These are phyloP conservation scores for Synanthedon tipuliformis DNA, from an alignment of 2,888 invertebrate species.

Conservation along the genomic window DNA sequence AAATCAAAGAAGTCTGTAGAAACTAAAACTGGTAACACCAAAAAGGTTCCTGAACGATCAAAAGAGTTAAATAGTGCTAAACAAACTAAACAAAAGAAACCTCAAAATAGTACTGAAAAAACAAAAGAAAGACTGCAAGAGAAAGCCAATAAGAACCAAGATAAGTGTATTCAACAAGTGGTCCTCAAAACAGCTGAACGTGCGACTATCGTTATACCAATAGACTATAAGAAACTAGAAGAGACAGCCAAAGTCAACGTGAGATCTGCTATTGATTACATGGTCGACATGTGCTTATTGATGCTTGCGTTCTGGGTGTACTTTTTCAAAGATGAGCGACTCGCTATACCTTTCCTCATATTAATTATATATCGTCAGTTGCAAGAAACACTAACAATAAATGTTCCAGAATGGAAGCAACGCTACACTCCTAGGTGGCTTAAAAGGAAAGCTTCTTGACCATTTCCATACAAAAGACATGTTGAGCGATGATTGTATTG, in stretches of 20 bases:
- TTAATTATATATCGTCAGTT: conserved; percentile 83
- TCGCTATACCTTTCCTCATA: conserved; percentile 82
- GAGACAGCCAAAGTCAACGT: conserved; percentile 76
- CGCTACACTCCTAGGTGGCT: conserved; percentile 51
- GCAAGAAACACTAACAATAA: conserved; percentile 72
- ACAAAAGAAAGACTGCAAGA: conserved; percentile 11
- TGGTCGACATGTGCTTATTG: conserved; percentile 80
- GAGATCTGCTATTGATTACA: conserved; percentile 76
- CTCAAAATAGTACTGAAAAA: background rate
- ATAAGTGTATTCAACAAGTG: conserved; percentile 35
- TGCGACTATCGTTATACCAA: conserved; percentile 59
- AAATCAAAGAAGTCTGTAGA: conserved; percentile 21
- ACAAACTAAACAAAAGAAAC: conserved; percentile 1
- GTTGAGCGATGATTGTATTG: conserved; percentile 45
- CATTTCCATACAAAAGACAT: conserved; percentile 49
- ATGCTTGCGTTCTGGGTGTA: conserved; percentile 84
- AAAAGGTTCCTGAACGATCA: conserved; percentile 14
- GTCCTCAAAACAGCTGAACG: conserved; percentile 51
- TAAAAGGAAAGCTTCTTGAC: conserved; percentile 60
- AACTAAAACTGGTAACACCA: conserved; percentile 22
- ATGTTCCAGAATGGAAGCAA: conserved; percentile 70
- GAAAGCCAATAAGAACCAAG: conserved; percentile 19
- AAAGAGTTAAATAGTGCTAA: conserved; percentile 19
- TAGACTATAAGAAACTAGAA: conserved; percentile 67
- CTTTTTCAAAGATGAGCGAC: conserved; percentile 81